Percentiles rank a stretch among this genome's conserved stretches.
These are phyloP conservation scores for Decapterus maruadsi DNA, from an alignment of 2,797 vertebrate genomes.

Conservation along the genomic window DNA sequence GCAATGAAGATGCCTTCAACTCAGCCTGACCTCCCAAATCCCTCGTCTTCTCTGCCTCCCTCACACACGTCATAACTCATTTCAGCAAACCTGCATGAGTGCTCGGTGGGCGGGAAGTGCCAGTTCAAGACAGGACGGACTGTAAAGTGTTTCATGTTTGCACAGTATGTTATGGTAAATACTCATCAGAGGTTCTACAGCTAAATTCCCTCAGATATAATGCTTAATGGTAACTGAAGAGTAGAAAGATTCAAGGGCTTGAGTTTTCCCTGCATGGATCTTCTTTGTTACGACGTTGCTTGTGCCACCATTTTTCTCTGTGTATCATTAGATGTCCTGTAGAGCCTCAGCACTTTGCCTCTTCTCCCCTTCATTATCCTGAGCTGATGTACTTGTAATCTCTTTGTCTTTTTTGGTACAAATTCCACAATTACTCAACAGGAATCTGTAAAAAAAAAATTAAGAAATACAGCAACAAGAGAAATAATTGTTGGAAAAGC, in stretches of 20 bases:
- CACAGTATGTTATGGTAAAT: constrained; percentile 10
- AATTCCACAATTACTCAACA: too few relatives aligned
- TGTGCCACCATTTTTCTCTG: background rate
- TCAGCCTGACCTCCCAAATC: constrained; percentile 50
- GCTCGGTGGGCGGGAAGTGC: constrained; percentile 53
- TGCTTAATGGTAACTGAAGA: background rate
- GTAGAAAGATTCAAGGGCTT: background rate
- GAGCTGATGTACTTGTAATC: too few relatives aligned
- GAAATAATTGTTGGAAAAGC: too few relatives aligned
- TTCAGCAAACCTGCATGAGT: constrained; percentile 51
- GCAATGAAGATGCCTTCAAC: constrained; percentile 33
- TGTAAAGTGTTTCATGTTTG: constrained; percentile 39
- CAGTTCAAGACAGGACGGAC: constrained; percentile 31
- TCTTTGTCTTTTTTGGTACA: too few relatives aligned
- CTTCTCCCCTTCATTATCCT: background rate
- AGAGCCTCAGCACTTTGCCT: background rate
- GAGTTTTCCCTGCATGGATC: background rate
- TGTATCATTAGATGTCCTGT: background rate
- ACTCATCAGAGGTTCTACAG: constrained; percentile 2
- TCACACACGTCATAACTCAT: constrained; percentile 57
- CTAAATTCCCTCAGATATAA: background rate
- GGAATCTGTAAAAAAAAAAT: too few relatives aligned
- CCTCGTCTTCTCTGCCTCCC: constrained; percentile 31
- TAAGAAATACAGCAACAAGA: too few relatives aligned
- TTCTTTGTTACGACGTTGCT: background rate